Conservation (phyloP, 2,888 invertebrate genomes). For the Merodon equestris region DNA sequence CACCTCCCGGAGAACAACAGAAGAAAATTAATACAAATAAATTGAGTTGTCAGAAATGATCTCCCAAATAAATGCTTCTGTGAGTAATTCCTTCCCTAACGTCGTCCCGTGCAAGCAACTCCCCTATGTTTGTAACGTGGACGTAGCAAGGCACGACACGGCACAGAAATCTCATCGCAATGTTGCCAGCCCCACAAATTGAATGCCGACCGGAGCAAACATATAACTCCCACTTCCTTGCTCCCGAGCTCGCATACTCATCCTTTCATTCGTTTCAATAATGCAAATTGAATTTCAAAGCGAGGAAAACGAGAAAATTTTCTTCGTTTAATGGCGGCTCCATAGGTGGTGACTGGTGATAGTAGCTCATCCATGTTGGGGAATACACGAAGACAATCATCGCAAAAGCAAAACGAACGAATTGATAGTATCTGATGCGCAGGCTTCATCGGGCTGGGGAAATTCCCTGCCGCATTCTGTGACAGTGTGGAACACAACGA, state of each 20-base stretch:
- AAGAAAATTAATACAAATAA: constrained; percentile 79
- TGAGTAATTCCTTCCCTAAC: constrained; percentile 76
- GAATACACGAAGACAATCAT: constrained; percentile 49
- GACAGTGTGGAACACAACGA: constrained; percentile 38
- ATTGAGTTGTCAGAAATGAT: constrained; percentile 79
- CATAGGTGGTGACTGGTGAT: constrained; percentile 62
- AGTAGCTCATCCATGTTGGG: constrained; percentile 58
- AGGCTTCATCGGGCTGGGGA: constrained; percentile 48
- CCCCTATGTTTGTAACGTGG: not conserved
- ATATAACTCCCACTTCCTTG: constrained; percentile 62
- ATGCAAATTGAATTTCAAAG: constrained; percentile 77
- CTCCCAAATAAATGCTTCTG: constrained; percentile 79
- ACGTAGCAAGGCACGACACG: too few species aligned
- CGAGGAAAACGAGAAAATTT: constrained; percentile 75
- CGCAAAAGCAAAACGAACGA: constrained; percentile 47
- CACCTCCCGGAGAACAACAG: constrained; percentile 71
- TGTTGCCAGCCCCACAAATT: constrained; percentile 66
- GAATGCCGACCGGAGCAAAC: constrained; percentile 69
- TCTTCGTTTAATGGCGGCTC: constrained; percentile 72
- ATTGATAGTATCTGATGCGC: constrained; percentile 14
- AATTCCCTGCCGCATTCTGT: constrained; percentile 48
- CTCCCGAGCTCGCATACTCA: constrained; percentile 10
- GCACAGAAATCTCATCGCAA: constrained; percentile 59
- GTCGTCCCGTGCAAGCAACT: constrained; percentile 23
- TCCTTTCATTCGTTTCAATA: constrained; percentile 46